Evolutionary conservation across 1,140 invertebrate genomes (phyloP), one percentile per base, ranked within the genome.

Genomic region (Pomacea maculata): DNA sequence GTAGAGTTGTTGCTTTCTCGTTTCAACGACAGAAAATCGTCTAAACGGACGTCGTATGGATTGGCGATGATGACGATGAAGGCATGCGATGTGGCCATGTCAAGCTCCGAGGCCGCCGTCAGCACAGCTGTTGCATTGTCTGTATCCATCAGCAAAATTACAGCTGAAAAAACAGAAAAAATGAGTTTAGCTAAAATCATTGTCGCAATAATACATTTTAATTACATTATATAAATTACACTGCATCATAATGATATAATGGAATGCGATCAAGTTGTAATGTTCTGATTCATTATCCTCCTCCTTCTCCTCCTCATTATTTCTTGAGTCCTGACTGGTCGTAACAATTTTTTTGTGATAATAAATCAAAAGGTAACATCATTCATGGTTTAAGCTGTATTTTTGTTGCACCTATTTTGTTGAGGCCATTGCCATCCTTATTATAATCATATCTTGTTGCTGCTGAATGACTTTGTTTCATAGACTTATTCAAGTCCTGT

Each of bases 381-480:
- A 45, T 45, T 45, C 1, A 45, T 1, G 34, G 34, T 45, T 45
- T 45, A 45, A 45, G 34, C 34, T 45, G 34, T 45, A 6, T 45
- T 45, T 45, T 45, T 45, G 34, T 45, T 2, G 34, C 34, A 45
- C 34, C 34, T 0, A 45, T 45, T 6, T 2, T 45, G 34, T 45
- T 0, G 34, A 1, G 2, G 34, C 34, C 77, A 65, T 52, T 45
- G 68, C 52, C 77, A 78, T 68, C 57, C 72, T 78, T 63, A 71
- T 78, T 63, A 78, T 68, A 57, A 78, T 78, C 77, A 78, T 78
- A 45, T 45, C 34, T 45, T 45, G 2, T 6, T 45, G 0, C 34
- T 45, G 34, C 1, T 45, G 34, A 45, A 45, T 45, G 34, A 6
- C 34, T 1, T 45, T 45, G 34, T 45, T 0, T 45, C 1, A 4